Evolutionary conservation across 2,888 invertebrate genomes (phyloP).

Genomic region (Drosophila dives): DNA sequence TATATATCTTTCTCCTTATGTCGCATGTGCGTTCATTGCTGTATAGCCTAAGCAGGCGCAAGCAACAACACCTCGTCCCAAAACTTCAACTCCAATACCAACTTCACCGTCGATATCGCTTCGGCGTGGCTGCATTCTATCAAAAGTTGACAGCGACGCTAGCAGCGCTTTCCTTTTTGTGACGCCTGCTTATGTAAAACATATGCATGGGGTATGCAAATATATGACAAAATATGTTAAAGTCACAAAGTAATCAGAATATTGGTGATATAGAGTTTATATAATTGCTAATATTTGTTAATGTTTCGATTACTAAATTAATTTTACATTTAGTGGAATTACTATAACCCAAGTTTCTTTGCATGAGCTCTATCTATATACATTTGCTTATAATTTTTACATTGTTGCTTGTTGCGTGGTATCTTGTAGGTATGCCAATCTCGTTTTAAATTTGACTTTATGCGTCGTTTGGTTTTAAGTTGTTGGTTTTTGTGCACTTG

Average conservation of each 20-base stretch:
- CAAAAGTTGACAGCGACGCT: conserved; percentile 38
- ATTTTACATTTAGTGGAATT: neutral
- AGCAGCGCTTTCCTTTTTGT: conserved; percentile 67
- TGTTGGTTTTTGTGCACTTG: conserved; percentile 35
- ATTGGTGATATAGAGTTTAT: neutral
- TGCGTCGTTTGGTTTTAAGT: conserved; percentile 41
- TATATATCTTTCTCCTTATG: neutral
- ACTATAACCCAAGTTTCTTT: neutral
- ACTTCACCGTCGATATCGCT: neutral
- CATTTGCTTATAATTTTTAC: neutral
- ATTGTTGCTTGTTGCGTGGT: conserved; percentile 12
- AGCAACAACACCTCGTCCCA: conserved; percentile 32
- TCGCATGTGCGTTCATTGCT: conserved; percentile 26
- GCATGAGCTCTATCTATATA: conserved; percentile 10
- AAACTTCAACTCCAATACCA: conserved; percentile 24
- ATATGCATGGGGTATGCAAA: conserved; percentile 26
- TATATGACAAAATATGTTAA: neutral
- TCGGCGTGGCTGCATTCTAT: conserved; percentile 8
- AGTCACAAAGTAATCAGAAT: neutral
- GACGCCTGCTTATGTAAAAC: conserved; percentile 20
- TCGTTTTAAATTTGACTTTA: conserved; percentile 35
- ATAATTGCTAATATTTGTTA: neutral
- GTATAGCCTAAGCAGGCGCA: conserved; percentile 41
- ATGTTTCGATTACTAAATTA: neutral
- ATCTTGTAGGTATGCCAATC: conserved; percentile 28